Evolutionary conservation across 2,797 vertebrate species (phyloP), one percentile per base, ranked within the genome.

Genomic region (Hippoglossus hippoglossus): DNA sequence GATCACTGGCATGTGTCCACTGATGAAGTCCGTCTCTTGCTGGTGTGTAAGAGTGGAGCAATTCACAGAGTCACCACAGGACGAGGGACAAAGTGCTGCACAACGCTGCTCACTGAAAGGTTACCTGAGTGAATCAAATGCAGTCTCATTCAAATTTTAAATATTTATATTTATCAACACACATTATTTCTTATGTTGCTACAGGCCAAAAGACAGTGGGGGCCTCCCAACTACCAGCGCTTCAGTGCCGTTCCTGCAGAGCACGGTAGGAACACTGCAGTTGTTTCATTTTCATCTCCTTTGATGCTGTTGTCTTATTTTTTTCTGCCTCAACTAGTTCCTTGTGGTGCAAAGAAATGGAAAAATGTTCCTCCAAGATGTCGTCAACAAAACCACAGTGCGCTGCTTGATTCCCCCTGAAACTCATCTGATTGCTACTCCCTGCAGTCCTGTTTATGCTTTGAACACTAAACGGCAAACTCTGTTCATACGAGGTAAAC

Each of bases 11-110:
- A 83, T n/a, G 75, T 57, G 19, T 70, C 77, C 18, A 0, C 50
- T 0, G 65, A 87, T 53, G 81, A 82, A 0, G 65, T 94, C 39
- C 85, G 89, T 60, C 89, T 96, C 41, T 77, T 95, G 24, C 89
- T 94, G 63, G 63, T 93, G 3, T 94, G 93, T 83, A 93, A 93
- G 47, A 93, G 93, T 61, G 92, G 95, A 49, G 91, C 90, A 5
- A 87, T 95, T 25, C 89, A 94, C 41, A 81, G 94, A 22, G 60
- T 96, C 66, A 89, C 87, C 26, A 85, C 91, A 61, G 76, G 79
- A 0, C 59, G 58, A 67, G 63, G 81, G 0, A 59, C 53, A 3
- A 82, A 79, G 28, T 73, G 86, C 77, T 83, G 70, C 78, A 19
- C 80, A 71, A 39, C 0, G 0, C 81, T 88, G 44, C 83, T 96